Percentiles rank a stretch among this genome's conserved stretches.
These are phyloP conservation scores for Nymphalis io DNA, from an alignment of 1,140 invertebrate species.

Conservation along the genomic window DNA sequence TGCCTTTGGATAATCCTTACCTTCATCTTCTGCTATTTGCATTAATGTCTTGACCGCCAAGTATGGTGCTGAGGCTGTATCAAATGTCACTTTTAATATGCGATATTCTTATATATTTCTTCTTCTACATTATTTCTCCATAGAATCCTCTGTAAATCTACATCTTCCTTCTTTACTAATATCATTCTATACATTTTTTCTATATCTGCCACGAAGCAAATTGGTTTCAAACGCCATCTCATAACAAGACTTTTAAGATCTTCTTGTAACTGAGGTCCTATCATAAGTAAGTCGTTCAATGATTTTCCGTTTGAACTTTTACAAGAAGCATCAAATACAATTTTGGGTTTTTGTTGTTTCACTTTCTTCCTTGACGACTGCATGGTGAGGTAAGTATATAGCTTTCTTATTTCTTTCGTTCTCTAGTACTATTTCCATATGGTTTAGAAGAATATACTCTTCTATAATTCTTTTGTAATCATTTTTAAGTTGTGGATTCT, in stretches of 20 bases:
- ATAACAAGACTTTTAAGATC: not conserved
- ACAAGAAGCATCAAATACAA: conserved; percentile 6
- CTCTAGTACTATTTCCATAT: too few relatives aligned
- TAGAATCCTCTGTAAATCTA: not conserved
- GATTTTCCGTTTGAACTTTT: not conserved
- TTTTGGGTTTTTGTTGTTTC: too few relatives aligned
- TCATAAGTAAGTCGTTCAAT: not conserved
- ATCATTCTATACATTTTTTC: conserved; percentile 9
- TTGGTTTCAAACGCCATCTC: not conserved
- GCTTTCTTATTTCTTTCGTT: too few relatives aligned
- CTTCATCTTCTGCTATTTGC: not conserved
- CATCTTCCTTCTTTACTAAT: not conserved
- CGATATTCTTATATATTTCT: not conserved
- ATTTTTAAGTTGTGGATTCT: too few relatives aligned
- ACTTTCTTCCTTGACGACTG: too few relatives aligned
- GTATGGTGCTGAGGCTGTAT: not conserved
- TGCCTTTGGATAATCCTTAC: not conserved
- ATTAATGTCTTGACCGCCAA: not conserved
- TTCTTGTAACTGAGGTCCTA: not conserved
- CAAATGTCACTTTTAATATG: not conserved
- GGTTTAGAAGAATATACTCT: too few relatives aligned
- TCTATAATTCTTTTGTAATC: too few relatives aligned
- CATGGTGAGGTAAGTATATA: too few relatives aligned
- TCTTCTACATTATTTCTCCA: not conserved
- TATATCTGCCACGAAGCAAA: not conserved